Evolutionary conservation across 2,888 invertebrate species (phyloP), one percentile per base, ranked within the genome.

Genomic region (Cantharis rufa): DNA sequence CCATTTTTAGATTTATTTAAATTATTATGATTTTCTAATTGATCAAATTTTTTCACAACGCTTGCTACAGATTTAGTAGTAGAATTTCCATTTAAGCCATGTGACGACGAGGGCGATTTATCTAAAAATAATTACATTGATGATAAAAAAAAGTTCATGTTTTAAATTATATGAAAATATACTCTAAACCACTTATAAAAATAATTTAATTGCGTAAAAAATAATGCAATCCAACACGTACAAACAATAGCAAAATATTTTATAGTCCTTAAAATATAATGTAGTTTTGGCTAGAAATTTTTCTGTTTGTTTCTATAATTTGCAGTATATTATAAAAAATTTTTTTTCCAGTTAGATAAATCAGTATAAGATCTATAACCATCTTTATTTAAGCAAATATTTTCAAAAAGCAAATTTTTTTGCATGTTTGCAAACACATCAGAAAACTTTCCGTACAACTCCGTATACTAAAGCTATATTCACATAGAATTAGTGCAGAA

Each of bases 31-130:
- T 15, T n/a, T 21, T 84, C 83, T 15, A 83, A 71, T 69, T 80
- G 81, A 76, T 86, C 85, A 80, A 88, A 88, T 85, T 87, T 88
- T 78, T 86, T 85, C 63, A 87, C 86, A 32, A 86, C 85, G 72
- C 83, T 86, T 10, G 87, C 86, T 10, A 88, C 87, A 21, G 85
- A 32, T 84, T 84, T 11, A 83, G 79, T 61, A 84, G 85, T 15
- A 85, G 85, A 62, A 85, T 76, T 69, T 85, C 82, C 82, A 83
- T 86, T 48, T 83, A 87, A 69, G 87, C 87, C 83, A 81, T 83
- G 81, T 84, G 86, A 72, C 86, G 86, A 75, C 79, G 80, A 82
- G 76, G 83, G 80, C 78, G 86, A 80, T 83, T 85, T 85, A 78
- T 84, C 87, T 87, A 80, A 5, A 72, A 71, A 73, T 66, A 66